A percentile compares a stretch with the other conserved stretches of the same genome.
These are phyloP conservation scores for Phyllotis vaccarum DNA, from an alignment of 2,797 vertebrate genomes.

Conservation along the genomic window DNA sequence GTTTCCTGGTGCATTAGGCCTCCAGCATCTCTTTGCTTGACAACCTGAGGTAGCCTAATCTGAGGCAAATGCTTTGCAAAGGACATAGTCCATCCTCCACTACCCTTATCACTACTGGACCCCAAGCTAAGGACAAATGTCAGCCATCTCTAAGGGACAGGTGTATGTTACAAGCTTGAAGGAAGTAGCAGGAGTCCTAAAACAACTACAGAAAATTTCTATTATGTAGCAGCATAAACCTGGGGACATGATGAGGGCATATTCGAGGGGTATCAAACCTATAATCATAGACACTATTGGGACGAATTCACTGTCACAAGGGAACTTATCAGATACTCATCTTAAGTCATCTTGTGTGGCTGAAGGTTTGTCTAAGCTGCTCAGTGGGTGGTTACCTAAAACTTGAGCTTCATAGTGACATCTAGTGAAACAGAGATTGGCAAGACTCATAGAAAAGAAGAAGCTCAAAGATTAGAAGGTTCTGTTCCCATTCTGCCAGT, in stretches of 20 bases:
- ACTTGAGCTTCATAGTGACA: no score
- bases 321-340: no score
- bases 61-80: neutral
- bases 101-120: neutral
- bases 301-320: neutral
- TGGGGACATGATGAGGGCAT: neutral
- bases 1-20: no score
- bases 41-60: neutral
- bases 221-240: no score
- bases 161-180: no score
- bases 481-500: neutral
- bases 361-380: neutral
- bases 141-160: neutral
- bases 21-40: neutral
- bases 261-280: neutral
- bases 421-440: neutral
- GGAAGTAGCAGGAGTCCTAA: neutral
- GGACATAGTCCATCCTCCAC: neutral
- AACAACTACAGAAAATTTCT: neutral
- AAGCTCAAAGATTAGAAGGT: neutral
- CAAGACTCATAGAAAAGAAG: neutral
- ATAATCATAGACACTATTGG: neutral
- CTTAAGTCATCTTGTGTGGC: neutral
- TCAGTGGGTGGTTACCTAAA: neutral
- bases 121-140: no score